Percentiles rank a stretch among this genome's conserved stretches.
These are phyloP conservation scores for Rhodophaea formosa DNA, from an alignment of 2,888 invertebrate species.

Conservation along the genomic window DNA sequence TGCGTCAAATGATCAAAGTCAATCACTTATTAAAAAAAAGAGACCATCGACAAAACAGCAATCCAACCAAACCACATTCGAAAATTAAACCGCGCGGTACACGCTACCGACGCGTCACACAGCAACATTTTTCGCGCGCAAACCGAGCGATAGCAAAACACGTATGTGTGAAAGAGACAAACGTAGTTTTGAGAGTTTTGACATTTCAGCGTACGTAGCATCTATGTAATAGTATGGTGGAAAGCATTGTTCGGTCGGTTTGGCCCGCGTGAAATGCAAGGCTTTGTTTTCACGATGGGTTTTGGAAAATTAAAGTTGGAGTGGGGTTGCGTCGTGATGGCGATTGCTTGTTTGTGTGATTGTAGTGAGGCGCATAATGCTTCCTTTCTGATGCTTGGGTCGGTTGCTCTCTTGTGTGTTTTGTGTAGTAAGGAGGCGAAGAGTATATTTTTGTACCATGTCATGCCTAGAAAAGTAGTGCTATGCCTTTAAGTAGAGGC, in stretches of 20 bases:
- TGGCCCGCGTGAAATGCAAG: constrained; percentile 75
- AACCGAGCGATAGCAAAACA: constrained; percentile 18
- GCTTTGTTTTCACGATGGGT: constrained; percentile 73
- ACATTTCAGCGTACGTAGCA: constrained; percentile 51
- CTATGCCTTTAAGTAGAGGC: too few relatives aligned
- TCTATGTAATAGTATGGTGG: constrained; percentile 59
- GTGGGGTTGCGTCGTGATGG: constrained; percentile 65
- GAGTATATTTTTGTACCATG: too few relatives aligned
- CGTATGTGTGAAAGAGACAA: constrained; percentile 50
- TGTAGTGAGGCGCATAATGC: constrained; percentile 14
- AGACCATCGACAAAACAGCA: constrained; percentile 47
- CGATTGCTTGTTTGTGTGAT: constrained; percentile 66
- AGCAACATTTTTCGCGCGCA: constrained; percentile 64
- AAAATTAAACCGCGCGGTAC: constrained; percentile 72
- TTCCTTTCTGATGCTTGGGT: constrained; percentile 9
- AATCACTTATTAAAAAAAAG: constrained; percentile 32
- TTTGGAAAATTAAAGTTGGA: constrained; percentile 75
- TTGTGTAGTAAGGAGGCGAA: neutral
- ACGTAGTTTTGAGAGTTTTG: constrained; percentile 56
- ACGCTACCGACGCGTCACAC: constrained; percentile 53
- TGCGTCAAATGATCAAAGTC: constrained; percentile 9
- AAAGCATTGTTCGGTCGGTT: constrained; percentile 74
- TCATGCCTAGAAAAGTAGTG: too few relatives aligned
- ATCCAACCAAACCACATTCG: constrained; percentile 73
- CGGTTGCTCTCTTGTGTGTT: neutral